Conservation (phyloP, 2,888 invertebrate genomes). For the Polia nebulosa region DNA sequence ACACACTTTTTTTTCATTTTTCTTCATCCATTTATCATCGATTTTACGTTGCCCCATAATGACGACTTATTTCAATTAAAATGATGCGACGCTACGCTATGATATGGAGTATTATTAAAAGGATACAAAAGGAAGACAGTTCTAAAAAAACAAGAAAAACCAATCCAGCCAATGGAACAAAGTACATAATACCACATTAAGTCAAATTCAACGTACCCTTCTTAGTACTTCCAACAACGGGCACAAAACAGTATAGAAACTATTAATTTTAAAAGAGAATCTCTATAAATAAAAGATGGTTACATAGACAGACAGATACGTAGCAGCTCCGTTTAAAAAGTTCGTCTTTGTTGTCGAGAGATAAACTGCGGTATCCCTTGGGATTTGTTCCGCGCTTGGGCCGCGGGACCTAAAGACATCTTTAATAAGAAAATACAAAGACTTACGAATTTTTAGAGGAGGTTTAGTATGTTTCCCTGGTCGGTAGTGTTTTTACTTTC, state of each 20-base stretch:
- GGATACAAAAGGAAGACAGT: too few relatives aligned
- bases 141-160: background rate
- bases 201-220: conserved; percentile 25
- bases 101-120: too few relatives aligned
- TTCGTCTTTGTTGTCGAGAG: conserved; percentile 70
- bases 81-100: background rate
- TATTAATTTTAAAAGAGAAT: conserved; percentile 63
- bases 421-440: conserved; percentile 66
- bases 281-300: conserved; percentile 61
- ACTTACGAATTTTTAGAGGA: conserved; percentile 60
- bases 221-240: conserved; percentile 16
- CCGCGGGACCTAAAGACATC: conserved; percentile 65
- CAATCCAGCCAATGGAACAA: background rate
- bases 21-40: background rate
- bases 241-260: conserved; percentile 39
- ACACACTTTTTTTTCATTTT: too few relatives aligned
- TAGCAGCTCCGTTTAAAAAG: conserved; percentile 67
- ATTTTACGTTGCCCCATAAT: background rate
- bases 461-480: conserved; percentile 46
- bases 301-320: conserved; percentile 60
- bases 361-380: conserved; percentile 70
- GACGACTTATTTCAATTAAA: background rate
- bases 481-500: conserved; percentile 33
- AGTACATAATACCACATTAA: conserved; percentile 4
- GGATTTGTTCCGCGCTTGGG: conserved; percentile 67